Percentiles rank a stretch among this genome's conserved stretches.
phyloP scores from a whole-genome alignment of 2,888 invertebrate genomes.

The Lycaena phlaeas region DNA sequence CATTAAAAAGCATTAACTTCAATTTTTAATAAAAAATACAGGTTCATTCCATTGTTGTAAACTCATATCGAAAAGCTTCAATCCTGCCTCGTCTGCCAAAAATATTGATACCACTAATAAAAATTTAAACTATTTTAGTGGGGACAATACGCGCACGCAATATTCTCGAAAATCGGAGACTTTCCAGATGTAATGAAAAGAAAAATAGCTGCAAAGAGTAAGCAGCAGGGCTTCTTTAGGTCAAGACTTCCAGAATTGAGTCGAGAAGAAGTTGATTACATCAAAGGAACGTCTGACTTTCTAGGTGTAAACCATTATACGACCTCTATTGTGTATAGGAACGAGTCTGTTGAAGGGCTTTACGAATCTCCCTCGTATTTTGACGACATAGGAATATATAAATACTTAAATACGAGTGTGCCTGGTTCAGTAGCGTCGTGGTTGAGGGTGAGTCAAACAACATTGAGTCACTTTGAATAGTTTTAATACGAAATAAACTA shows the following conservation, averaged over 20 bases:
- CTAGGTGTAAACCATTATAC: slow-evolving; percentile 76
- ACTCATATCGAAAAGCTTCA: no score
- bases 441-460: not conserved
- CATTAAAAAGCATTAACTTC: no score
- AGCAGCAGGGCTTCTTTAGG: slow-evolving; percentile 48
- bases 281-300: slow-evolving; percentile 29
- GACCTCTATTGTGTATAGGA: slow-evolving; percentile 28
- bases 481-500: no score
- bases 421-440: not conserved
- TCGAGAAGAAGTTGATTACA: slow-evolving; percentile 40
- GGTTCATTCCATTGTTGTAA: no score
- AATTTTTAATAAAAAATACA: no score
- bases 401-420: slow-evolving; percentile 11
- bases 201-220: slow-evolving; percentile 51
- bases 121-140: not conserved
- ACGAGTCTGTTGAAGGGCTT: slow-evolving; percentile 17
- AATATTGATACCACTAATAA: not conserved
- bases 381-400: slow-evolving; percentile 19
- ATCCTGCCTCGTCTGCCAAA: no score
- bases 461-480: no score
- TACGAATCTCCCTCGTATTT: slow-evolving; percentile 20
- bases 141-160: slow-evolving; percentile 58
- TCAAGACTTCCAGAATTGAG: slow-evolving; percentile 63
- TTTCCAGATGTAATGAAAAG: slow-evolving; percentile 57
- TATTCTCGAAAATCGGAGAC: slow-evolving; percentile 55